Base-by-base conservation (phyloP, 2,113 vertebrate species). In the Actinemys pallida region DNA sequence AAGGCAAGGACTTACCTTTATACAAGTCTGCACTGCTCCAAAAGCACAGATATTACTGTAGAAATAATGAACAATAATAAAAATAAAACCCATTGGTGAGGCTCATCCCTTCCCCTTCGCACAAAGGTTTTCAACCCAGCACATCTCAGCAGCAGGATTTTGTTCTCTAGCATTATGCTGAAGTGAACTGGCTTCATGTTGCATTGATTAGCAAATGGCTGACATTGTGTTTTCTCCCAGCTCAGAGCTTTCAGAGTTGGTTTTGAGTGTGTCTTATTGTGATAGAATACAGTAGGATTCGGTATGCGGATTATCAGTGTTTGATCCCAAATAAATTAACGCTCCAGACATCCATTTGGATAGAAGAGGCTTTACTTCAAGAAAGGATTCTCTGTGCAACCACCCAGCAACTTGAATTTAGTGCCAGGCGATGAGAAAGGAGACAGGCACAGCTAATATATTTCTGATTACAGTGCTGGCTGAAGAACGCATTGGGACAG, bases 251-350 rank as follows among this genome's bases (percentile, higher is more conserved):
- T 50, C 93, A 31, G 69, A 52, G 39, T 5, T 93, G 59, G 50
- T 29, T 14, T 84, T 84, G 86, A 84, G 62, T 86, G 42, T 90
- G 39, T 91, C 76, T 84, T 76, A 50, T 47, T 83, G 47, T 19
- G 81, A 91, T 4, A 82, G 47, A 93, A 27, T 75, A 75, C 62
- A 57, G 84, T 72, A 85, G 65, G 45, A 24, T 56, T 80, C 59
- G 19, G 25, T 75, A 1, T 56, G 56, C 56, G 93, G 78, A 86
- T 97, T 94, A 84, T 19, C 88, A 88, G 76, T 69, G 79, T 53
- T 88, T 87, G 88, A 95, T 81, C 87, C 94, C 90, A 87, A 93
- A 86, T 57, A 93, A 95, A 95, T 81, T 87, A 86, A 79, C 0
- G 0, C 94, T 84, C 45, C 92, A 92, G 90, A 88, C 92, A 94